These are phyloP conservation scores for Nasua narica DNA, from an alignment of 2,797 vertebrate genomes.

Conservation along the genomic window DNA sequence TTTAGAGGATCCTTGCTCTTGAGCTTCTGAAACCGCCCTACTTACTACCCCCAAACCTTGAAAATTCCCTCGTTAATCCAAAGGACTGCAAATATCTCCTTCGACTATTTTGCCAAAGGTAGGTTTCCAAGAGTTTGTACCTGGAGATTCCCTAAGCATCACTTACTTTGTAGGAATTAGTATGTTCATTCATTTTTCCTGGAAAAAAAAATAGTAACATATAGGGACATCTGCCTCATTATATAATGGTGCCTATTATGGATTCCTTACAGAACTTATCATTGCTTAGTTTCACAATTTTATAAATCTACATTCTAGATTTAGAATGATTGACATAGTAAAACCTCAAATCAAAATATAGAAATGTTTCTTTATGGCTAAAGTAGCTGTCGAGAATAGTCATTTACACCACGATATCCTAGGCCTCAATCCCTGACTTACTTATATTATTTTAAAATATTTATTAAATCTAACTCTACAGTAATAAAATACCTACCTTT, in stretches of 20 bases:
- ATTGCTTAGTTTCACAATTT: background rate
- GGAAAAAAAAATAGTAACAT: background rate
- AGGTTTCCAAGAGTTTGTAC: background rate
- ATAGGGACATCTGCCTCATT: background rate
- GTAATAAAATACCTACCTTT: background rate
- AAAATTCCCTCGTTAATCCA: background rate
- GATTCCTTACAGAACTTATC: slow-evolving; percentile 24
- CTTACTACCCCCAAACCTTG: background rate
- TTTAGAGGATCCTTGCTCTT: background rate
- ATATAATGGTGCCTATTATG: background rate
- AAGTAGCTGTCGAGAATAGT: background rate
- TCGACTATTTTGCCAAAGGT: background rate
- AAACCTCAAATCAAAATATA: background rate
- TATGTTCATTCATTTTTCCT: background rate
- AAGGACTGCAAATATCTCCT: background rate
- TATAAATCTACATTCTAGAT: background rate
- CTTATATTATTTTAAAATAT: slow-evolving; percentile 4
- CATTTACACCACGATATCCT: background rate
- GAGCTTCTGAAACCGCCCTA: background rate
- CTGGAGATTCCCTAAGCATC: background rate
- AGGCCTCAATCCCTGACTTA: background rate
- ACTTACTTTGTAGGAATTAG: background rate
- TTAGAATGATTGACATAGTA: background rate
- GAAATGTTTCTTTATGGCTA: background rate
- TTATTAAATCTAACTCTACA: background rate